Percentiles rank a stretch among this genome's conserved stretches.
Conservation (phyloP, 2,888 invertebrate genomes). For the Caenorhabditis uteleia region DNA sequence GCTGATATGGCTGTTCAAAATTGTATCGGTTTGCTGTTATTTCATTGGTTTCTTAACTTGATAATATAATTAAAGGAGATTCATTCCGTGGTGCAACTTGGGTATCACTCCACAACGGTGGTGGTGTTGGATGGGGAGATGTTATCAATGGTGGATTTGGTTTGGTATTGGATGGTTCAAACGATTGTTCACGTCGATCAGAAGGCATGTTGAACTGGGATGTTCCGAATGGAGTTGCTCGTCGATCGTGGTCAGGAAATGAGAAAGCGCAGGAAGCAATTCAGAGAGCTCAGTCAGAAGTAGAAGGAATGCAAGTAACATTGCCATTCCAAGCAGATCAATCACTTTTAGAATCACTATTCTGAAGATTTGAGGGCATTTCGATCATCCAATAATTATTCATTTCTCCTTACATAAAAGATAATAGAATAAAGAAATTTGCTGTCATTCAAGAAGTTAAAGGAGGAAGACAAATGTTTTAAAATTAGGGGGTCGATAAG, state of each 20-base stretch:
- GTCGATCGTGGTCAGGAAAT: conserved; percentile 76
- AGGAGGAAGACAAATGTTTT: not conserved
- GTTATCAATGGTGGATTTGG: conserved; percentile 77
- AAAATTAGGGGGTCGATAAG: not conserved
- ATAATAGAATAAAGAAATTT: conserved; percentile 1
- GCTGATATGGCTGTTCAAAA: conserved; percentile 76
- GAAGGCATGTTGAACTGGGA: conserved; percentile 75
- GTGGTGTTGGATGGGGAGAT: conserved; percentile 74
- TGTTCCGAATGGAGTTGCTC: conserved; percentile 75
- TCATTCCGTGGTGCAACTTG: conserved; percentile 76
- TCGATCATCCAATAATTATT: conserved; percentile 30
- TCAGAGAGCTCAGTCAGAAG: conserved; percentile 71
- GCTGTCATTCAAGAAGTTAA: not conserved
- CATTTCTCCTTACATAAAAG: conserved; percentile 42
- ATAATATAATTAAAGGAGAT: conserved; percentile 29
- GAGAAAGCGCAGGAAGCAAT: conserved; percentile 74
- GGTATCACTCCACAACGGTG: conserved; percentile 73
- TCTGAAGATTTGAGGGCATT: not conserved
- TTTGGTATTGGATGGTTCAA: conserved; percentile 74
- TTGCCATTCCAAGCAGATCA: conserved; percentile 71
- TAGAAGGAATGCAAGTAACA: conserved; percentile 73
- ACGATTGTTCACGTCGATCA: conserved; percentile 73
- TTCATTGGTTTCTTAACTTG: not conserved
- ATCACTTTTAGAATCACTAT: conserved; percentile 5
- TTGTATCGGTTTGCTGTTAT: conserved; percentile 56